These are phyloP conservation scores for Phylloscopus collybita DNA, from an alignment of 2,797 vertebrate species.

Conservation along the genomic window DNA sequence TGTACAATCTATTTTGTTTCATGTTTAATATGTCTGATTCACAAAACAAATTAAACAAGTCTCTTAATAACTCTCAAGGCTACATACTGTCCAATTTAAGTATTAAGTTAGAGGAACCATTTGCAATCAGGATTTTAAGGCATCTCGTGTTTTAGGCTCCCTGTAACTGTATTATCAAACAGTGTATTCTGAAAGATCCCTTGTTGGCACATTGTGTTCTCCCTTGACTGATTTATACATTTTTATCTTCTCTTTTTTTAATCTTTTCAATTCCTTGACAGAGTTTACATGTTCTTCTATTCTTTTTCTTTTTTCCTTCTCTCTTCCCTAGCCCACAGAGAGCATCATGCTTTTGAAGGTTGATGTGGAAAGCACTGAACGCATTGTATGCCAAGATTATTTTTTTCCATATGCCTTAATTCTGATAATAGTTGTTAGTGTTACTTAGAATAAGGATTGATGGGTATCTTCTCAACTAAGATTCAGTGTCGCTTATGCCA, in stretches of 20 bases:
- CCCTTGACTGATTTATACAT: neutral
- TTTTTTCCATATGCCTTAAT: neutral
- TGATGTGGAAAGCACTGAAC: conserved; percentile 86
- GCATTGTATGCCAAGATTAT: conserved; percentile 54
- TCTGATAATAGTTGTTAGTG: neutral
- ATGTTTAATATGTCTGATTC: neutral
- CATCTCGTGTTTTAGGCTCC: neutral
- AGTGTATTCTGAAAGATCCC: neutral
- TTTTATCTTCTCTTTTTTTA: neutral
- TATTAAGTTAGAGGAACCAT: neutral
- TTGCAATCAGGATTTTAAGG: neutral
- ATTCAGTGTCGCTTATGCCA: neutral
- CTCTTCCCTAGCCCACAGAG: conserved; percentile 88
- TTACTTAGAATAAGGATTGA: neutral
- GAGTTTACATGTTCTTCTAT: neutral
- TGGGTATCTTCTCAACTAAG: neutral
- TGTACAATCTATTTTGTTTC: neutral
- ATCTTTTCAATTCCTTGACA: neutral
- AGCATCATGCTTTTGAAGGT: conserved; percentile 96
- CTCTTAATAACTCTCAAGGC: neutral
- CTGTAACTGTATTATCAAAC: neutral
- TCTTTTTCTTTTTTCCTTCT: conserved; percentile 49
- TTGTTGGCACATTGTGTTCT: neutral
- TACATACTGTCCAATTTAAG: neutral
- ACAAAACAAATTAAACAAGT: neutral